Conservation (phyloP, 2,113 vertebrate species). For the Protobothrops mucrosquamatus region DNA sequence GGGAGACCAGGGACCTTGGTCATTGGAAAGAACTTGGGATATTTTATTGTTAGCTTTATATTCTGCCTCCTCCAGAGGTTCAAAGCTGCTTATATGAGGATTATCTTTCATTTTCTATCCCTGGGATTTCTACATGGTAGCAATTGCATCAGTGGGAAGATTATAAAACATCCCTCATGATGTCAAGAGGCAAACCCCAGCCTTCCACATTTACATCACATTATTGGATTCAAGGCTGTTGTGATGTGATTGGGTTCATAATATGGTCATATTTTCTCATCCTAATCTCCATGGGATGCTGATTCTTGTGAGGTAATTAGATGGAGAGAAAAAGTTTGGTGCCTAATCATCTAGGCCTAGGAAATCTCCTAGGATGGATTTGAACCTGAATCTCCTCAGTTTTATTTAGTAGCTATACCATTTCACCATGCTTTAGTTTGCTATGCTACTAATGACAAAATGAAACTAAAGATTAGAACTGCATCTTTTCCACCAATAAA, state of each 20-base stretch:
- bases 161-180: neutral
- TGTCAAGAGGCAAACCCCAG: neutral
- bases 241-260: neutral
- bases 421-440: neutral
- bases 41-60: neutral
- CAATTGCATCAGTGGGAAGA: neutral
- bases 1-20: neutral
- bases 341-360: neutral
- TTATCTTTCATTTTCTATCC: neutral
- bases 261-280: neutral
- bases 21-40: neutral
- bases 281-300: neutral
- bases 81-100: neutral
- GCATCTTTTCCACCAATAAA: neutral
- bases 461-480: neutral
- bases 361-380: neutral
- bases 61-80: neutral
- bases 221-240: neutral
- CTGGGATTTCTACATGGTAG: neutral
- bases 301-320: neutral
- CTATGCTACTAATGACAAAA: neutral
- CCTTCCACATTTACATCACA: neutral
- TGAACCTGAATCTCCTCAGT: neutral
- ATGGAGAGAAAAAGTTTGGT: neutral
- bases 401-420: neutral